Percentiles rank a stretch among this genome's conserved stretches.
Evolutionary conservation across 2,113 vertebrate species (phyloP).

Genomic region (Nicator chloris): DNA sequence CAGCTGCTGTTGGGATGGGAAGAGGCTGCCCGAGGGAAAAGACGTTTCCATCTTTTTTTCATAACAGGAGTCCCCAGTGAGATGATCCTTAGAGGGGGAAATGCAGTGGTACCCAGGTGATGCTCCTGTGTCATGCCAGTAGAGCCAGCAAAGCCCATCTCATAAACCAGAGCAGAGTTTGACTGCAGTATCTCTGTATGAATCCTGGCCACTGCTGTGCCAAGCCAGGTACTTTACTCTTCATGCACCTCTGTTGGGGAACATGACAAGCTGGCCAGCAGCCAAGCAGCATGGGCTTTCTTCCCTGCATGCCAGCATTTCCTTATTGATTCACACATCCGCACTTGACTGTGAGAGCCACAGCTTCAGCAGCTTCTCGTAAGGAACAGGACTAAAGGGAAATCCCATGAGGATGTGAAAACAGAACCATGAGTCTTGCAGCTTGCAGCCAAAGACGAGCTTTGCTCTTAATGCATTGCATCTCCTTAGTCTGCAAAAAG

Average conservation of each 20-base stretch:
- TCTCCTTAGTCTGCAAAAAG: background rate
- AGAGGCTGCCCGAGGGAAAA: background rate
- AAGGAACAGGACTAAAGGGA: background rate
- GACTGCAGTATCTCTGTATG: background rate
- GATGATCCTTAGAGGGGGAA: background rate
- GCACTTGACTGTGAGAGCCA: background rate
- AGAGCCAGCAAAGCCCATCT: background rate
- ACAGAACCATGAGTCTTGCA: background rate
- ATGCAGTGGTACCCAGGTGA: background rate
- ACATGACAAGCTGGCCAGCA: background rate
- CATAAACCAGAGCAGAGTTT: background rate
- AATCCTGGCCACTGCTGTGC: background rate
- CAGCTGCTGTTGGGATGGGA: background rate
- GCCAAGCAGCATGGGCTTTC: accelerated
- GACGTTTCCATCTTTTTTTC: background rate
- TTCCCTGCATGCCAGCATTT: background rate
- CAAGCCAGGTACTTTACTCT: background rate
- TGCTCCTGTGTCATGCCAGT: background rate
- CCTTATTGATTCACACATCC: background rate
- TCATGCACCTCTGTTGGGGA: background rate
- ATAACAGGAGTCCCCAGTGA: background rate
- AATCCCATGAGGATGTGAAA: slow-evolving; percentile 21
- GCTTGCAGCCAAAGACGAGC: background rate
- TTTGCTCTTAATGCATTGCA: background rate
- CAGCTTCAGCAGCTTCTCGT: background rate